Evolutionary conservation across 2,888 invertebrate species (phyloP).

Genomic region (Heteromyza rotundicornis): DNA sequence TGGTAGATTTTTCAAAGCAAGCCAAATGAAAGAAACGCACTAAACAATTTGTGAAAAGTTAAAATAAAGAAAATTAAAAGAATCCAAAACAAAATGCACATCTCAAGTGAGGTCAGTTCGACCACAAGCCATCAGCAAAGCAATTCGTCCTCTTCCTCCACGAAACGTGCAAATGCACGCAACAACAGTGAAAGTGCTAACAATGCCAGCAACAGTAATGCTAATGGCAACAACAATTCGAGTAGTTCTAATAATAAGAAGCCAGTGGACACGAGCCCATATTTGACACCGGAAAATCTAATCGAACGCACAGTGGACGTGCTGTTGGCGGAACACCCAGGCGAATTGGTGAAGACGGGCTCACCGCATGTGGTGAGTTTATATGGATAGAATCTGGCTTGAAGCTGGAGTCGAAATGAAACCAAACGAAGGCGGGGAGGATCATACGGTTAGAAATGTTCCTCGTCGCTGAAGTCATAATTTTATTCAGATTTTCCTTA

Average conservation of each 20-base stretch:
- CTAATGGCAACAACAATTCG: conserved; percentile 44
- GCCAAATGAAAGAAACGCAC: not conserved
- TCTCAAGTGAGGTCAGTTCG: conserved; percentile 79
- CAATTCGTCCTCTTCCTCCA: conserved; percentile 32
- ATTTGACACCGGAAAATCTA: conserved; percentile 80
- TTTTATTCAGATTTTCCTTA: not conserved
- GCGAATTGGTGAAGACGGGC: conserved; percentile 93
- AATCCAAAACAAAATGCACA: conserved; percentile 69
- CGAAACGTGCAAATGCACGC: conserved; percentile 52
- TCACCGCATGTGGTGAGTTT: conserved; percentile 84
- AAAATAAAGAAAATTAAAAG: not conserved
- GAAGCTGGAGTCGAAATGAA: not conserved
- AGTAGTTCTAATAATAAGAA: conserved; percentile 47
- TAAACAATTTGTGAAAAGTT: not conserved
- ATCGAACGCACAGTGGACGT: conserved; percentile 86
- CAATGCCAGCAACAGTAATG: conserved; percentile 39
- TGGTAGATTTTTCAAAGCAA: not conserved
- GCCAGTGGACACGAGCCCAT: conserved; percentile 57
- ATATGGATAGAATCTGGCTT: not conserved
- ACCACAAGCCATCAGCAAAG: conserved; percentile 63
- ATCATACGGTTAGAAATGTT: conserved; percentile 5
- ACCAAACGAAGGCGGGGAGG: too few species aligned
- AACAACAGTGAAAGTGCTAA: conserved; percentile 36
- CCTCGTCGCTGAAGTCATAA: too few species aligned
- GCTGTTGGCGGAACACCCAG: conserved; percentile 87